Evolutionary conservation across 2,797 vertebrate genomes (phyloP).

Genomic region (Enoplosus armatus): DNA sequence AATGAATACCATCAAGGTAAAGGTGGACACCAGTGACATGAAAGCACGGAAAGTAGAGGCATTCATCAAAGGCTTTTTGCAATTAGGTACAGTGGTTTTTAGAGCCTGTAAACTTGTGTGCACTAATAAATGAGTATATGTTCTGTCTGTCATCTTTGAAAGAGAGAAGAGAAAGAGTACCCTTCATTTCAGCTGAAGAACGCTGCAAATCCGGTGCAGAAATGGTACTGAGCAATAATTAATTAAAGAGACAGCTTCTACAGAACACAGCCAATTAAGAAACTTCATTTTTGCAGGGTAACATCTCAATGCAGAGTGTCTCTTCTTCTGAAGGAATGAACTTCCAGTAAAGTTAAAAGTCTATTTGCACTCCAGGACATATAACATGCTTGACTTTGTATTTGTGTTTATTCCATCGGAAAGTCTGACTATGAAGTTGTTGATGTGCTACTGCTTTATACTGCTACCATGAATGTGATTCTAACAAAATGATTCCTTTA

Average conservation of each 20-base stretch:
- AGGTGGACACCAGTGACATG: background rate
- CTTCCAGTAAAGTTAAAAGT: slow-evolving; percentile 12
- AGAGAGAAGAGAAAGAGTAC: background rate
- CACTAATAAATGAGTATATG: slow-evolving; percentile 6
- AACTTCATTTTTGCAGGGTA: slow-evolving; percentile 50
- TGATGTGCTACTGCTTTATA: background rate
- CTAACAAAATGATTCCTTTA: background rate
- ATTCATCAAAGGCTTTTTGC: background rate
- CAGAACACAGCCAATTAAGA: slow-evolving; percentile 54
- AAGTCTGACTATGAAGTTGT: slow-evolving; percentile 15
- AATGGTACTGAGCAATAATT: slow-evolving; percentile 56
- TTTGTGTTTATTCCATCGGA: slow-evolving; percentile 21
- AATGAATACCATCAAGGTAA: background rate
- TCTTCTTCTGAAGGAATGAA: slow-evolving; percentile 40
- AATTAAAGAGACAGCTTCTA: slow-evolving; percentile 51
- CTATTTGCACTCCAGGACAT: slow-evolving; percentile 46
- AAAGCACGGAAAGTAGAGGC: background rate
- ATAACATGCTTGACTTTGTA: slow-evolving; percentile 32
- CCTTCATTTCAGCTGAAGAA: slow-evolving; percentile 24
- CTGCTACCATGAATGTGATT: background rate
- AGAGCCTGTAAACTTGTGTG: background rate
- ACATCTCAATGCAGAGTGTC: slow-evolving; percentile 27
- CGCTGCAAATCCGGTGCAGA: slow-evolving; percentile 28
- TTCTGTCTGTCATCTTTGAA: slow-evolving; percentile 16
- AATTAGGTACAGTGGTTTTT: background rate